A percentile compares a stretch with the other conserved stretches of the same genome.
Conservation (phyloP, 64 coral and sea anemone species). For the Montipora sp. region DNA sequence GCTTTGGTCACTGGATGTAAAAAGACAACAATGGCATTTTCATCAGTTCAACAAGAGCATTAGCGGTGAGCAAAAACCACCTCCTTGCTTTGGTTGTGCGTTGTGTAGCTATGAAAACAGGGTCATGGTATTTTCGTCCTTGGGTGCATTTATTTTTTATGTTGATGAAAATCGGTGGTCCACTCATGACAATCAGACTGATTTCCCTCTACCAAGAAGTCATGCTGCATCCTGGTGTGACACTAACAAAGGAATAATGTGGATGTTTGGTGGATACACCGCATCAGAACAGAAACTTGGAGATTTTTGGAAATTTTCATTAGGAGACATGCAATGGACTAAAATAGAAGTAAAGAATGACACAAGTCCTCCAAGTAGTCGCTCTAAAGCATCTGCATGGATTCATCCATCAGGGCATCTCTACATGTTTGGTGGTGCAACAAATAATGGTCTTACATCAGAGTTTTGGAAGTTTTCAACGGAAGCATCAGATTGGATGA, state of each 20-base stretch:
- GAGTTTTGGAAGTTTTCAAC: conserved; percentile 74
- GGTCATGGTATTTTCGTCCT: conserved; percentile 45
- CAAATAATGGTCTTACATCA: conserved; percentile 41
- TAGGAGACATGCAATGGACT: conserved; percentile 63
- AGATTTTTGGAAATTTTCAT: conserved; percentile 92
- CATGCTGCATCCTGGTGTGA: conserved; percentile 89
- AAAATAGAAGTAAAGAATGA: conserved; percentile 22
- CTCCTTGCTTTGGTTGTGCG: conserved; percentile 61
- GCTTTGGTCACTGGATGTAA: conserved; percentile 73
- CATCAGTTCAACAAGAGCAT: conserved; percentile 16
- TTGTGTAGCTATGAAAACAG: conserved; percentile 58
- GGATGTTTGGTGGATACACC: conserved; percentile 79
- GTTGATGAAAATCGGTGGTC: conserved; percentile 57
- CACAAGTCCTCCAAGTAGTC: conserved; percentile 7
- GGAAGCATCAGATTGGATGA: conserved; percentile 43
- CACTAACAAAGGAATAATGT: conserved; percentile 49
- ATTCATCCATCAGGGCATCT: conserved; percentile 57
- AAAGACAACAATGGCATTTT: conserved; percentile 47
- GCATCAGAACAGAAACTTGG: conserved; percentile 32
- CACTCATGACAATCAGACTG: neutral
- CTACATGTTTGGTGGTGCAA: conserved; percentile 90
- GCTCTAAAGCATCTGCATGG: conserved; percentile 74
- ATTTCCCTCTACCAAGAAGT: conserved; percentile 37
- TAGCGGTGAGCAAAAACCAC: conserved; percentile 17
- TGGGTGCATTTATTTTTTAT: conserved; percentile 66